phyloP scores from a whole-genome alignment of 2,888 invertebrate genomes.

The Hofmannophila pseudospretella region DNA sequence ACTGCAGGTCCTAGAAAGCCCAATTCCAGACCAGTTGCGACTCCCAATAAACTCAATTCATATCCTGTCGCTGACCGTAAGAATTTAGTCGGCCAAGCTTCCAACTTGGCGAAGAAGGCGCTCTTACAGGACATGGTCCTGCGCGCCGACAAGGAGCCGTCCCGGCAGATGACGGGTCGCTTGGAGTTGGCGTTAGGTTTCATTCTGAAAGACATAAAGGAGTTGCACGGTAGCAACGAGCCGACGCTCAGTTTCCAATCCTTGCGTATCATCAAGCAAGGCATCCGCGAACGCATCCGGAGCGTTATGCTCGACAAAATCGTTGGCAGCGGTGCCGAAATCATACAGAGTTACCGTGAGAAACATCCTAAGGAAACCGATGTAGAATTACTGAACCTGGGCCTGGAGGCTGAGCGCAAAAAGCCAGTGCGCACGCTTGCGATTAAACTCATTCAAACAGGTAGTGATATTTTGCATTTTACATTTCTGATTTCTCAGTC shows the following conservation, averaged over 20 bases:
- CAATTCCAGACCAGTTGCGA: constrained; percentile 5
- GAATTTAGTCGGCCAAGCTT: constrained; percentile 20
- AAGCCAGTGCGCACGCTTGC: constrained; percentile 9
- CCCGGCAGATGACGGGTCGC: constrained; percentile 44
- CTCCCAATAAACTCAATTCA: constrained; percentile 26
- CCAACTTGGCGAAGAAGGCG: not conserved
- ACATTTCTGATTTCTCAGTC: constrained; percentile 1
- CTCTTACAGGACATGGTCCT: constrained; percentile 19
- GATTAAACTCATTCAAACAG: constrained; percentile 25
- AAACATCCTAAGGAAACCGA: constrained; percentile 40
- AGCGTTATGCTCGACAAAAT: constrained; percentile 41
- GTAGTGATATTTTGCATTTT: constrained; percentile 26
- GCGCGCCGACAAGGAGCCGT: constrained; percentile 31
- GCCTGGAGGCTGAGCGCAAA: constrained; percentile 20
- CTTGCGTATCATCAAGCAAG: constrained; percentile 43
- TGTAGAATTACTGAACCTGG: constrained; percentile 36
- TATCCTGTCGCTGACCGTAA: constrained; percentile 24
- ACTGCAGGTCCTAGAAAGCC: constrained; percentile 1
- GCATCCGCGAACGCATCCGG: constrained; percentile 48
- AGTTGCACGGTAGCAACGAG: constrained; percentile 13
- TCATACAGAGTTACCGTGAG: constrained; percentile 40
- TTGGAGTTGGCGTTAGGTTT: constrained; percentile 53
- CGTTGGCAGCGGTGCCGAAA: constrained; percentile 30
- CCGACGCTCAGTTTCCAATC: constrained; percentile 18
- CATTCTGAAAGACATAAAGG: constrained; percentile 45